These are phyloP conservation scores for Burhinus bistriatus DNA, from an alignment of 2,113 vertebrate genomes.

Conservation along the genomic window DNA sequence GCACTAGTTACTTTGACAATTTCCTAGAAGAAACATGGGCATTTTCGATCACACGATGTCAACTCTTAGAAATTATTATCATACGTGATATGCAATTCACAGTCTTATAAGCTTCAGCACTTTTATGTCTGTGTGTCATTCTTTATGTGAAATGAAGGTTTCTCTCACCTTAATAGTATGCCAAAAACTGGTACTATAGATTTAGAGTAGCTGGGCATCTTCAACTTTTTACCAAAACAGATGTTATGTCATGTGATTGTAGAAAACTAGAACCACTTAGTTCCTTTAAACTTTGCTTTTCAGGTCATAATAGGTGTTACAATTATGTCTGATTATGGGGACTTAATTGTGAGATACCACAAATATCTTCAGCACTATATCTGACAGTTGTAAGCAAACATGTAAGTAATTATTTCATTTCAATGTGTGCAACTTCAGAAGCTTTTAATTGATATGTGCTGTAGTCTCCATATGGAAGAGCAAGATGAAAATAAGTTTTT, in stretches of 20 bases:
- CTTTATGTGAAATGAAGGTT: neutral
- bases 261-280: neutral
- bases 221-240: neutral
- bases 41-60: neutral
- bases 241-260: neutral
- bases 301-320: neutral
- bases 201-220: neutral
- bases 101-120: neutral
- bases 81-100: rapidly evolving
- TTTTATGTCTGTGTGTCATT: neutral
- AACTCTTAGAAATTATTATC: neutral
- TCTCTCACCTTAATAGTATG: neutral
- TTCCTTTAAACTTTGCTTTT: neutral
- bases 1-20: neutral
- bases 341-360: neutral
- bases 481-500: neutral
- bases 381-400: neutral
- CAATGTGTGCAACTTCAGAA: neutral
- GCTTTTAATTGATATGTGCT: neutral
- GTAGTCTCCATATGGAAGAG: neutral
- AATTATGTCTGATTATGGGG: neutral
- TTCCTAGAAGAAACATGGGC: neutral
- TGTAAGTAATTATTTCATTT: neutral
- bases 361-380: neutral
- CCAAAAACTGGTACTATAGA: neutral